Conservation (phyloP, 1,140 invertebrate genomes). For the Littorina saxatilis region DNA sequence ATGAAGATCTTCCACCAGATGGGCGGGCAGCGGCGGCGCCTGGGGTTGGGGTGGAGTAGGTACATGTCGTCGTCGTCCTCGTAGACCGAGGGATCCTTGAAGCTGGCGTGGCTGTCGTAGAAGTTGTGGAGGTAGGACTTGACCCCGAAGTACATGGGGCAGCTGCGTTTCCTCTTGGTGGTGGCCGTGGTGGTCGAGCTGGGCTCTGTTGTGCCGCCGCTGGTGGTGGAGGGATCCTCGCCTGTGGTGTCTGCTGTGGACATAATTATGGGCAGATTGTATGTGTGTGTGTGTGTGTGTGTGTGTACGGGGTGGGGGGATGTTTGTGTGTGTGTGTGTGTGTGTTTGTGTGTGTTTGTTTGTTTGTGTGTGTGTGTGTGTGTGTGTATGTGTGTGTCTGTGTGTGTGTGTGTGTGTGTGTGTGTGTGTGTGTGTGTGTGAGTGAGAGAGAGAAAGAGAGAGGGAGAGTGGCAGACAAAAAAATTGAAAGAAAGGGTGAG, state of each 20-base stretch:
- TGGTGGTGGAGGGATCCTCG: neutral
- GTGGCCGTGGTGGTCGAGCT: neutral
- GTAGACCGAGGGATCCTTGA: conserved; percentile 70
- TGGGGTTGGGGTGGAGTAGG: conserved; percentile 71
- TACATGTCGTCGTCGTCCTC: conserved; percentile 76
- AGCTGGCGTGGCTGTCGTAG: conserved; percentile 73
- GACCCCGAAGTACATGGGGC: conserved; percentile 76
- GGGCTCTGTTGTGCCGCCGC: neutral
- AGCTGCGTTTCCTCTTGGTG: conserved; percentile 55
- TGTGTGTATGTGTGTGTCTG: too few relatives aligned
- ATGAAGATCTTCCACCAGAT: conserved; percentile 77
- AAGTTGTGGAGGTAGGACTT: conserved; percentile 78
- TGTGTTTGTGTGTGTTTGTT: too few relatives aligned
- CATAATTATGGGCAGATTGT: too few relatives aligned
- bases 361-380: too few relatives aligned
- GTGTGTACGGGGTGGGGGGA: too few relatives aligned
- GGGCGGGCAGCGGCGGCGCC: conserved; percentile 67
- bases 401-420: too few relatives aligned
- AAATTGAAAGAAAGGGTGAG: neutral
- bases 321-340: too few relatives aligned
- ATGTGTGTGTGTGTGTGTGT: too few relatives aligned
- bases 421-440: too few relatives aligned
- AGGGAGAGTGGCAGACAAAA: neutral
- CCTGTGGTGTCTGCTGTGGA: neutral
- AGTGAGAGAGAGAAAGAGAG: neutral